Conservation (phyloP, 2,888 invertebrate genomes). For the Lycocerus yunnanus region DNA sequence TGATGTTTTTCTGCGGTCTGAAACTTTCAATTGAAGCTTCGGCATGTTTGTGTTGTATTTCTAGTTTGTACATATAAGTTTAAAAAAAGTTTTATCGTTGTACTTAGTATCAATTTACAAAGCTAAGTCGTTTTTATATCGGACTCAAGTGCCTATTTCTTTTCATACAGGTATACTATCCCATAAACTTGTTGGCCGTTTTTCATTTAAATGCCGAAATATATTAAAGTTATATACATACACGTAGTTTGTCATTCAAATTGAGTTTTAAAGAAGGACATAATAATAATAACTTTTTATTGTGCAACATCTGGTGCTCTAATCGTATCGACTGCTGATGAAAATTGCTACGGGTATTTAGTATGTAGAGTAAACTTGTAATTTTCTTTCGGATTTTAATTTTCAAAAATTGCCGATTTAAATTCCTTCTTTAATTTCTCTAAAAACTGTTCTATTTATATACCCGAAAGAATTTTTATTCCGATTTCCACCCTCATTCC, state of each 20-base stretch:
- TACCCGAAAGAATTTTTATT: not conserved
- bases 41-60: constrained; percentile 23
- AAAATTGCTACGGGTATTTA: no score
- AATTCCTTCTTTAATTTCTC: not conserved
- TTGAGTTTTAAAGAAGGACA: no score
- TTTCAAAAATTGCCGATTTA: not conserved
- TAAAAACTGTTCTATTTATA: not conserved
- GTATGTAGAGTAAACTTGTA: no score
- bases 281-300: no score
- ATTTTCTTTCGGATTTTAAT: not conserved
- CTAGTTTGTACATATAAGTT: constrained; percentile 6
- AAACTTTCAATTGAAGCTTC: constrained; percentile 25
- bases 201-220: no score
- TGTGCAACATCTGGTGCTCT: no score
- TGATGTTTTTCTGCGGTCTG: constrained; percentile 26
- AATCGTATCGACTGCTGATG: no score
- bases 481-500: not conserved
- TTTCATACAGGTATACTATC: not conserved
- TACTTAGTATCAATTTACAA: constrained; percentile 20
- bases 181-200: no score
- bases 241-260: no score
- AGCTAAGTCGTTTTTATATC: not conserved
- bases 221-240: no score
- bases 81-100: constrained; percentile 5
- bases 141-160: not conserved